These are phyloP conservation scores for Poecilia latipinna DNA, from an alignment of 2,113 vertebrate genomes.

Conservation along the genomic window DNA sequence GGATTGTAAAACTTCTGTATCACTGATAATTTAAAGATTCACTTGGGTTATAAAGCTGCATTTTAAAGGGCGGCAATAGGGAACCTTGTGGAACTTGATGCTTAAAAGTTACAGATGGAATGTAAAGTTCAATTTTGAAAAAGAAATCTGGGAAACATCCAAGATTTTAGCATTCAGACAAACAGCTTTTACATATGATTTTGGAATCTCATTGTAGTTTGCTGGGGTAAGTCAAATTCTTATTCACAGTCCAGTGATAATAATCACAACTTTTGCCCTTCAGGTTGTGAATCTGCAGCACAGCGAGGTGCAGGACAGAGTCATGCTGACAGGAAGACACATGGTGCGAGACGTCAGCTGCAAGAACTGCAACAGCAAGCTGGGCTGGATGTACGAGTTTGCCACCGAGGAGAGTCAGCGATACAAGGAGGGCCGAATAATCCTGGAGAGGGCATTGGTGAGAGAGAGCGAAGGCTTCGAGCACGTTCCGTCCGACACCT, in stretches of 20 bases:
- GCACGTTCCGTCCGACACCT: conserved; percentile 88
- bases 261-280: not conserved
- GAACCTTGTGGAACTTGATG: too few species aligned
- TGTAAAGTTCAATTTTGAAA: too few species aligned
- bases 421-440: conserved; percentile 96
- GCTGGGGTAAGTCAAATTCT: not conserved
- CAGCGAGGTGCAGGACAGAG: conserved; percentile 96
- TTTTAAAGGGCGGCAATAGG: too few species aligned
- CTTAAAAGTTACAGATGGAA: too few species aligned
- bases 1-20: too few species aligned
- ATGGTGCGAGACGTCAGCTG: conserved; percentile 98
- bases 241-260: not conserved
- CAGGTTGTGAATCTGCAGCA: conserved; percentile 98
- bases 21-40: too few species aligned
- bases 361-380: conserved; percentile 99
- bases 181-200: not conserved
- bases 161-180: too few species aligned
- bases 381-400: conserved; percentile 99
- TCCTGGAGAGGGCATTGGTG: conserved; percentile 94
- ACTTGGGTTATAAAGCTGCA: too few species aligned
- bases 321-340: conserved; percentile 97
- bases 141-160: too few species aligned
- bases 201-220: not conserved
- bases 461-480: conserved; percentile 96
- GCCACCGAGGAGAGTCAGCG: conserved; percentile 98